A percentile compares a stretch with the other conserved stretches of the same genome.
These are phyloP conservation scores for Argyra leucocephala DNA, from an alignment of 2,888 invertebrate genomes.

Conservation along the genomic window DNA sequence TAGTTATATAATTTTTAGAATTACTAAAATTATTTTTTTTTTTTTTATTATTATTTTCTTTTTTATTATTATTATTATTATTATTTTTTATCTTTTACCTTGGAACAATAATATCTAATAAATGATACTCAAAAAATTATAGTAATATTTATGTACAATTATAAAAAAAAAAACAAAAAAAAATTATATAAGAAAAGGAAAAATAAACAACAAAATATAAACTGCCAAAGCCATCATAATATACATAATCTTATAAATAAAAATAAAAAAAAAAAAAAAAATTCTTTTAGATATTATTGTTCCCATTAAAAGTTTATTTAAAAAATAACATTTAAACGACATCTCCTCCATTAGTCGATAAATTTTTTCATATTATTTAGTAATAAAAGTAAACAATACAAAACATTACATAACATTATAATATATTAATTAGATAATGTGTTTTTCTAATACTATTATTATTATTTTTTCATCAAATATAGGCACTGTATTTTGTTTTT, in stretches of 20 bases:
- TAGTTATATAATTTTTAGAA: neutral
- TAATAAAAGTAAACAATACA: no score
- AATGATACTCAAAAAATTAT: conserved; percentile 14
- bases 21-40: neutral
- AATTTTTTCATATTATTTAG: conserved; percentile 14
- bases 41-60: neutral
- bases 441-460: neutral
- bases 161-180: no score
- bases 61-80: neutral
- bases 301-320: conserved; percentile 20
- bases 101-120: conserved; percentile 19
- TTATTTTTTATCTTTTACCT: conserved; percentile 8
- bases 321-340: conserved; percentile 24
- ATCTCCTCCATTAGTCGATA: conserved; percentile 35
- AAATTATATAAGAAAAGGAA: no score
- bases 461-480: neutral
- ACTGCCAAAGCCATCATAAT: conserved; percentile 30
- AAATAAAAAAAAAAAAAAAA: conserved; percentile 18
- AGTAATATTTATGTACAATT: no score
- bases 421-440: no score
- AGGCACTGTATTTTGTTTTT: no score
- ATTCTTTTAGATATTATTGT: conserved; percentile 15
- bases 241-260: conserved; percentile 18
- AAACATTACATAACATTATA: no score
- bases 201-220: conserved; percentile 19